Percentiles rank a stretch among this genome's conserved stretches.
Evolutionary conservation across 1,140 invertebrate species (phyloP).

Genomic region (Drosophila tsacasi): DNA sequence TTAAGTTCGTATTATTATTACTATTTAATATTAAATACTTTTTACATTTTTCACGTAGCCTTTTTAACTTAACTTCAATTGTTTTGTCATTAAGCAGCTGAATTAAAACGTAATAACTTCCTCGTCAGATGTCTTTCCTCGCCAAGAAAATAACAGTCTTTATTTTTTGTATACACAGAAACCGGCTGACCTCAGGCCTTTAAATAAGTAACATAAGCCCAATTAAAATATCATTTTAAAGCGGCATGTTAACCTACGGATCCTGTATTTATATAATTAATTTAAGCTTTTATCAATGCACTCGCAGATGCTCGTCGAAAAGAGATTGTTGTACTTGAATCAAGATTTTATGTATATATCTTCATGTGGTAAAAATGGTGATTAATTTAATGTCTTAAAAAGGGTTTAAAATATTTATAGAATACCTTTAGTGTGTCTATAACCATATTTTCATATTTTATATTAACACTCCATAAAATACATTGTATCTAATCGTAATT

Average conservation of each 20-base stretch:
- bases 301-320: background rate
- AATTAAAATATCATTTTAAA: constrained; percentile 42
- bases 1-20: too few relatives aligned
- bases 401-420: background rate
- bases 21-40: background rate
- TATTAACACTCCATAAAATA: background rate
- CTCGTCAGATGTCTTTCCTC: background rate
- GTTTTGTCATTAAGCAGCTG: background rate
- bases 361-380: background rate
- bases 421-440: background rate
- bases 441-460: background rate
- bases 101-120: constrained; percentile 4
- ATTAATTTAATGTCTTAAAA: background rate
- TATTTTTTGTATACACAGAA: constrained; percentile 4
- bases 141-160: constrained; percentile 11
- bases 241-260: constrained; percentile 23
- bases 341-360: background rate
- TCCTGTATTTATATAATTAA: constrained; percentile 40
- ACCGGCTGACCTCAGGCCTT: constrained; percentile 30
- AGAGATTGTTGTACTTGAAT: constrained; percentile 7
- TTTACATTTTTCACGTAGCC: too few relatives aligned
- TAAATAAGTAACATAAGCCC: constrained; percentile 35
- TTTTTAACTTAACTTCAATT: background rate
- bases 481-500: background rate
- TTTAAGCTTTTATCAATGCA: constrained; percentile 14